A percentile compares a stretch with the other conserved stretches of the same genome.
Conservation (phyloP, 2,888 invertebrate species). For the Caradrina clavipalpis region DNA sequence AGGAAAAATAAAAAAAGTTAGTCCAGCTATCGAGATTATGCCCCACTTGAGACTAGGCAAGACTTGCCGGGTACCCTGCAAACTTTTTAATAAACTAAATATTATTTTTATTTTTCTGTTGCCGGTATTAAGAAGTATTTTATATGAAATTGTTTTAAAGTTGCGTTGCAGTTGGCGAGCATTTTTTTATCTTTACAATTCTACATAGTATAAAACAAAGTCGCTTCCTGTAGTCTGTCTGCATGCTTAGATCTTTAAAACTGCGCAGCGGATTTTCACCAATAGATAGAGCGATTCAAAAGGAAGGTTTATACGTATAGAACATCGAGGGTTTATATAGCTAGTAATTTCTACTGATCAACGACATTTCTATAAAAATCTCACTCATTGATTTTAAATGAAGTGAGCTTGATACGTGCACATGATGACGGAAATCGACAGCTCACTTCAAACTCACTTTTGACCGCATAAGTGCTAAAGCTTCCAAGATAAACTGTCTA, state of each 20-base stretch:
- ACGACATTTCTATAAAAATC: not conserved
- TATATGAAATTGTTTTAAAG: conserved; percentile 48
- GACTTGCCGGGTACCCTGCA: conserved; percentile 61
- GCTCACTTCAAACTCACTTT: not conserved
- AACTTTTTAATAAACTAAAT: conserved; percentile 77
- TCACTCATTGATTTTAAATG: not conserved
- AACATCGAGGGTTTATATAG: too few species aligned
- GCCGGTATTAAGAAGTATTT: conserved; percentile 35
- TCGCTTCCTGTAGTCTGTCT: too few species aligned
- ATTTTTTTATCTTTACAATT: not conserved
- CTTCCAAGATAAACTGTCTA: not conserved
- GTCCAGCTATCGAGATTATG: conserved; percentile 70
- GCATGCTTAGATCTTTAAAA: too few species aligned
- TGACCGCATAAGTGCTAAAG: not conserved
- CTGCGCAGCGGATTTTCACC: too few species aligned
- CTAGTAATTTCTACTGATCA: too few species aligned
- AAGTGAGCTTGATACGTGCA: too few species aligned
- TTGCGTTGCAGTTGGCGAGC: not conserved
- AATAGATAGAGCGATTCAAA: too few species aligned
- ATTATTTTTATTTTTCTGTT: conserved; percentile 66
- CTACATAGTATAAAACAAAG: too few species aligned
- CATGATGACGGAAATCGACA: not conserved
- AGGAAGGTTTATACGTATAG: too few species aligned
- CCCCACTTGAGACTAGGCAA: conserved; percentile 74
- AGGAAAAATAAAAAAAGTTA: conserved; percentile 75